A percentile compares a stretch with the other conserved stretches of the same genome.
Conservation (phyloP, 53 echinoderm and acorn worm species). For the Astropecten irregularis region DNA sequence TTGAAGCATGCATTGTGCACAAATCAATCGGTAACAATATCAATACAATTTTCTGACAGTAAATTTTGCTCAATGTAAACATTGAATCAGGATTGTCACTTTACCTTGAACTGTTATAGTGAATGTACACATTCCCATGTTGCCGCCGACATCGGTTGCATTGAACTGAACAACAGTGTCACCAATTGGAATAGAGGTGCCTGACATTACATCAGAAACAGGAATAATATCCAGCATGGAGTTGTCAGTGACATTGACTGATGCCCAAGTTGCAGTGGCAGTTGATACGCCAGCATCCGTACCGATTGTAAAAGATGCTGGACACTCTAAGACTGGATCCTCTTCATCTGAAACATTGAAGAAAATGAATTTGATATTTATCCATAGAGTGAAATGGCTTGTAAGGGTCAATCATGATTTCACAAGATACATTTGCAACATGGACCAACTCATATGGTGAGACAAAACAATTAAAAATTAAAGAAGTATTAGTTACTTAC, state of each 20-base stretch:
- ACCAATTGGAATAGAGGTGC: background rate
- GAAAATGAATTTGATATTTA: background rate
- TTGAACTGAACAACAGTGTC: background rate
- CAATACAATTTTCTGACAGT: no score
- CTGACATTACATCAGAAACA: background rate
- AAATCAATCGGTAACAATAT: no score
- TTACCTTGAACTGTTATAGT: slow-evolving; percentile 10
- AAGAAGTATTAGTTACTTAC: background rate
- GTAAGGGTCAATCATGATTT: no score
- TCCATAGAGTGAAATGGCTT: background rate
- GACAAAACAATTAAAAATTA: background rate
- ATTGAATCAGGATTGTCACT: no score
- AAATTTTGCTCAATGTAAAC: no score
- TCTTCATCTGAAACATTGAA: slow-evolving; percentile 35
- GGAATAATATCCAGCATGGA: background rate
- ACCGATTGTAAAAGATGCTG: background rate
- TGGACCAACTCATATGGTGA: background rate
- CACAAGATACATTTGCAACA: no score
- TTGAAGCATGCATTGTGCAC: no score
- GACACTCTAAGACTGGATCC: background rate
- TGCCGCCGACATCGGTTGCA: background rate
- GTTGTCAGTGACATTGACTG: background rate
- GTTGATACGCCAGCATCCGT: background rate
- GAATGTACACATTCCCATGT: background rate
- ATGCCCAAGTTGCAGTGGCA: background rate